Evolutionary conservation across 2,888 invertebrate genomes (phyloP).

Genomic region (Chloroclysta siterata): DNA sequence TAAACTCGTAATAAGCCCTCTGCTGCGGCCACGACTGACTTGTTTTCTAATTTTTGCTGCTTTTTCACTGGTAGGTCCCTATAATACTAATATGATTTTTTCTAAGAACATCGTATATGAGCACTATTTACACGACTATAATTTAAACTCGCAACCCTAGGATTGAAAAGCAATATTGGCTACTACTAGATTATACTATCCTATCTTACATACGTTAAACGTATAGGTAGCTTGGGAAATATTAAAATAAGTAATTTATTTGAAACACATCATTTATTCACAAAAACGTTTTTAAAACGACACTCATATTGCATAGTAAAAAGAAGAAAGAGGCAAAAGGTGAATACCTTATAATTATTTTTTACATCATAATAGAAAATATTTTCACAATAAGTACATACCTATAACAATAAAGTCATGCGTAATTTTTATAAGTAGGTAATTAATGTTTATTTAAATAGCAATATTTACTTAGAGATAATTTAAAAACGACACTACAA

Average conservation of each 20-base stretch:
- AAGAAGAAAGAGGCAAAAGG: conserved; percentile 75
- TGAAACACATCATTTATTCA: conserved; percentile 79
- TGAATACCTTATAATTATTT: conserved; percentile 53
- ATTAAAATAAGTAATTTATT: conserved; percentile 56
- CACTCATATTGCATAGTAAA: conserved; percentile 76
- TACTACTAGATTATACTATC: no score
- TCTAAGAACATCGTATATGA: no score
- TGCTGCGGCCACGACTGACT: no score
- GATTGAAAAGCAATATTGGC: no score
- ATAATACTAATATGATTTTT: no score
- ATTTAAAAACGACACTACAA: conserved; percentile 73
- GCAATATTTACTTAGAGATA: conserved; percentile 51
- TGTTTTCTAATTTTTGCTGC: no score
- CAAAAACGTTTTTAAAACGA: conserved; percentile 82
- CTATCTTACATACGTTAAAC: no score
- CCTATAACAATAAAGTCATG: conserved; percentile 58
- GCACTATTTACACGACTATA: no score
- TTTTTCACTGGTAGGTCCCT: no score
- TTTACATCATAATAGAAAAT: conserved; percentile 58
- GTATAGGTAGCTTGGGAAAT: not conserved
- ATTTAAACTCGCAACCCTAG: no score
- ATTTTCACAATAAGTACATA: conserved; percentile 42
- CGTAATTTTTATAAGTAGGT: conserved; percentile 39
- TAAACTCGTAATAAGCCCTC: no score
- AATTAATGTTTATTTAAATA: conserved; percentile 47